phyloP scores from a whole-genome alignment of 2,888 invertebrate species.

The Lepidochrysops patricia region DNA sequence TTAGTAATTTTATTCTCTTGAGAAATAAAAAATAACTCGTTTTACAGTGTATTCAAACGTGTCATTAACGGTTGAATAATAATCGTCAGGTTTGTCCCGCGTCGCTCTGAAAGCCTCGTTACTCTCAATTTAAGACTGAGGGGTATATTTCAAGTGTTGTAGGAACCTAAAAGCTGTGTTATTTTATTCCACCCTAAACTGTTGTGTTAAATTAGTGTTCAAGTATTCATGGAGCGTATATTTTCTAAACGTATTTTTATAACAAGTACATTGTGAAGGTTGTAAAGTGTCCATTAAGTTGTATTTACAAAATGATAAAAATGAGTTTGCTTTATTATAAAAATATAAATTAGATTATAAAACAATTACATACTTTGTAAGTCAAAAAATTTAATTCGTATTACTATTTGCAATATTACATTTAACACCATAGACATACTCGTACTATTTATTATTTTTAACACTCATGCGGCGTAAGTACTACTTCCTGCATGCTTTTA shows the following conservation, averaged over 20 bases:
- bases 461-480: too few species aligned
- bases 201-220: neutral
- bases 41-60: neutral
- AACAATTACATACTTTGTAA: too few species aligned
- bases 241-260: neutral
- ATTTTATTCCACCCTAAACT: neutral
- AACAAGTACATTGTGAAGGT: too few species aligned
- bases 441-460: too few species aligned
- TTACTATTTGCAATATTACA: too few species aligned
- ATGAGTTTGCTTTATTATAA: too few species aligned
- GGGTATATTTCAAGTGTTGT: constrained; percentile 4
- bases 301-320: too few species aligned
- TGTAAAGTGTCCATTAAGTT: too few species aligned
- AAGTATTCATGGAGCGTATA: neutral
- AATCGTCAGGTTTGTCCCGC: neutral
- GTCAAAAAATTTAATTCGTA: too few species aligned
- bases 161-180: constrained; percentile 2
- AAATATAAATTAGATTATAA: too few species aligned
- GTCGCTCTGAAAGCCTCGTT: neutral
- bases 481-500: too few species aligned
- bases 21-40: neutral
- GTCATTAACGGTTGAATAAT: neutral
- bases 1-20: neutral
- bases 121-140: constrained; percentile 3
- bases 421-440: too few species aligned